Percentiles rank a stretch among this genome's conserved stretches.
Evolutionary conservation across 2,888 invertebrate genomes (phyloP).

Genomic region (Lasioglossum oenotherae): DNA sequence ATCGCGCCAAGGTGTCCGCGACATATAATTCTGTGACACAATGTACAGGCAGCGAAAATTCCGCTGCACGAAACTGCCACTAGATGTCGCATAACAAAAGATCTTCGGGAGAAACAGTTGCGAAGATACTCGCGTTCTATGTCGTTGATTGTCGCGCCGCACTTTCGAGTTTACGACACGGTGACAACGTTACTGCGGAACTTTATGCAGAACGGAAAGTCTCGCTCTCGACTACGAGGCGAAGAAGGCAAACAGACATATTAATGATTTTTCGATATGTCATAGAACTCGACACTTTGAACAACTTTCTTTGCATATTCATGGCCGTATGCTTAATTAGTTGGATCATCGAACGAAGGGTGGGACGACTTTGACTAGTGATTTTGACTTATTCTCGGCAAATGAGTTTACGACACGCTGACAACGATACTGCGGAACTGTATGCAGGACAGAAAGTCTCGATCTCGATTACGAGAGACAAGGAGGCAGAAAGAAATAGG

Average conservation of each 20-base stretch:
- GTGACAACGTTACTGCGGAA: not conserved
- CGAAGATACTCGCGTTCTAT: not conserved
- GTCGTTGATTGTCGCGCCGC: not conserved
- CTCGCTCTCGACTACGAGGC: too few relatives aligned
- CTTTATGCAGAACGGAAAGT: not conserved
- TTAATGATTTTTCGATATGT: too few relatives aligned
- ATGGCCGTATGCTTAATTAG: too few relatives aligned
- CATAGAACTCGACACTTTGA: too few relatives aligned
- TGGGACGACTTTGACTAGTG: not conserved
- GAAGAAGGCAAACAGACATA: too few relatives aligned
- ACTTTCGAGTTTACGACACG: not conserved
- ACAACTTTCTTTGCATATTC: too few relatives aligned
- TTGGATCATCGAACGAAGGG: not conserved
- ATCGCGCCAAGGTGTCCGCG: too few relatives aligned
- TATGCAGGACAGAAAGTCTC: not conserved
- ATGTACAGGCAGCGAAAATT: not conserved
- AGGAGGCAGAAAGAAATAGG: too few relatives aligned
- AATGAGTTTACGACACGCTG: too few relatives aligned
- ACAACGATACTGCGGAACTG: not conserved
- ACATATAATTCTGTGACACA: too few relatives aligned
- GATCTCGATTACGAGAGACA: too few relatives aligned
- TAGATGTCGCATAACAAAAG: not conserved
- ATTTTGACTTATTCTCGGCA: too few relatives aligned
- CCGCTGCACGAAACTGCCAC: not conserved
- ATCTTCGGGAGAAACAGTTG: not conserved